A percentile compares a stretch with the other conserved stretches of the same genome.
Evolutionary conservation across 2,888 invertebrate species (phyloP).

Genomic region (Pammene fasciana): DNA sequence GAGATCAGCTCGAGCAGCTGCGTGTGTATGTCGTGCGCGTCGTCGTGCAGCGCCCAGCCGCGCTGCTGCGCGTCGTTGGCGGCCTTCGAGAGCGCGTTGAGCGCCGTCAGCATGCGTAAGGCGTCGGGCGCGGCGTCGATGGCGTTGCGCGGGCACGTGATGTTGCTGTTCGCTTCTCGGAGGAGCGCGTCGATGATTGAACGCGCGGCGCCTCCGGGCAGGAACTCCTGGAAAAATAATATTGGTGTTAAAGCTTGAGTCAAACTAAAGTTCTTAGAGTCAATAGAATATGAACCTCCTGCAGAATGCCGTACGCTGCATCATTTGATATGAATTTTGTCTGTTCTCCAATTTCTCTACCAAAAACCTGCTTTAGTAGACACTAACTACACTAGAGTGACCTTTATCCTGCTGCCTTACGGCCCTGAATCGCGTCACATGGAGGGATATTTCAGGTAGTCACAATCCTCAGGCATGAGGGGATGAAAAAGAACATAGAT

Average conservation of each 20-base stretch:
- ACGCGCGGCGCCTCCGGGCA: conserved; percentile 76
- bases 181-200: conserved; percentile 77
- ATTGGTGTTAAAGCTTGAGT: not conserved
- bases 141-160: conserved; percentile 83
- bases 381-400: no score
- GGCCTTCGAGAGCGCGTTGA: conserved; percentile 92
- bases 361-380: no score
- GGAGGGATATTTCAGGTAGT: no score
- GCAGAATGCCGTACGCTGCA: no score
- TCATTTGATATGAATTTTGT: no score
- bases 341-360: no score
- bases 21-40: conserved; percentile 93
- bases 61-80: conserved; percentile 98
- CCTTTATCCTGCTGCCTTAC: no score
- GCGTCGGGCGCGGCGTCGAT: conserved; percentile 94
- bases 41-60: conserved; percentile 97
- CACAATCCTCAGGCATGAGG: no score
- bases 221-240: conserved; percentile 63
- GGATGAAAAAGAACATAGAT: no score
- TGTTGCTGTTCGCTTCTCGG: conserved; percentile 76
- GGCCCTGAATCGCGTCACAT: no score
- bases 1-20: conserved; percentile 92
- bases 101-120: conserved; percentile 90
- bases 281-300: no score
- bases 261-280: no score